phyloP scores from a whole-genome alignment of 2,113 vertebrate species.

The Pachypanchax playfairii region DNA sequence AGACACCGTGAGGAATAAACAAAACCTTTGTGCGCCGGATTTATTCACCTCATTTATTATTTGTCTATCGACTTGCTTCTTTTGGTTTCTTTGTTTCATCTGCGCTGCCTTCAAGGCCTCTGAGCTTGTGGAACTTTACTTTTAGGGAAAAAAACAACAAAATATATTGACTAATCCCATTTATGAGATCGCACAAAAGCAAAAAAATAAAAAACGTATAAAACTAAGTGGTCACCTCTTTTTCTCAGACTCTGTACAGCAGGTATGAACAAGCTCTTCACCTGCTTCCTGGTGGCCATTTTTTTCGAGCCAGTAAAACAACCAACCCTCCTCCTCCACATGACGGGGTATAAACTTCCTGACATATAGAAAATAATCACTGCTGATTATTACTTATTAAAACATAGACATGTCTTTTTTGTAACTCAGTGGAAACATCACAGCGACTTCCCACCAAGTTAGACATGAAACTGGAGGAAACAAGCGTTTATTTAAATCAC shows the following conservation, averaged over 20 bases:
- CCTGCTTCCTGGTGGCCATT: not conserved
- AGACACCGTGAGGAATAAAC: constrained; percentile 43
- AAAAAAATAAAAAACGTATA: constrained; percentile 1
- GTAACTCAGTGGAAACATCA: constrained; percentile 16
- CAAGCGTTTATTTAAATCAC: constrained; percentile 50
- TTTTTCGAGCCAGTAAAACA: constrained; percentile 16
- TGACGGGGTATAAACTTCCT: constrained; percentile 37
- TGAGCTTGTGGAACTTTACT: not conserved
- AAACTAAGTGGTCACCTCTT: constrained; percentile 5
- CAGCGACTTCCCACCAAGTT: constrained; percentile 40
- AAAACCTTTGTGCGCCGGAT: constrained; percentile 41
- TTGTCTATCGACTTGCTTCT: constrained; percentile 39
- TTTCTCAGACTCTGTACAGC: not conserved
- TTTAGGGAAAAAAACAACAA: not conserved
- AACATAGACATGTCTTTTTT: not conserved
- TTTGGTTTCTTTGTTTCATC: not conserved
- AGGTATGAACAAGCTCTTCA: not conserved
- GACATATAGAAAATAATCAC: too few species aligned
- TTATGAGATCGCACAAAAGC: too few species aligned
- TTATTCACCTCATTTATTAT: constrained; percentile 35
- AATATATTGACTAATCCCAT: too few species aligned
- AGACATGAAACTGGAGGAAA: too few species aligned
- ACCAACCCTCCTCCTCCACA: too few species aligned
- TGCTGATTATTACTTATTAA: constrained; percentile 71
- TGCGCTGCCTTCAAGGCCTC: not conserved